phyloP scores from a whole-genome alignment of 2,113 vertebrate species.

The Lasiurus cinereus region DNA sequence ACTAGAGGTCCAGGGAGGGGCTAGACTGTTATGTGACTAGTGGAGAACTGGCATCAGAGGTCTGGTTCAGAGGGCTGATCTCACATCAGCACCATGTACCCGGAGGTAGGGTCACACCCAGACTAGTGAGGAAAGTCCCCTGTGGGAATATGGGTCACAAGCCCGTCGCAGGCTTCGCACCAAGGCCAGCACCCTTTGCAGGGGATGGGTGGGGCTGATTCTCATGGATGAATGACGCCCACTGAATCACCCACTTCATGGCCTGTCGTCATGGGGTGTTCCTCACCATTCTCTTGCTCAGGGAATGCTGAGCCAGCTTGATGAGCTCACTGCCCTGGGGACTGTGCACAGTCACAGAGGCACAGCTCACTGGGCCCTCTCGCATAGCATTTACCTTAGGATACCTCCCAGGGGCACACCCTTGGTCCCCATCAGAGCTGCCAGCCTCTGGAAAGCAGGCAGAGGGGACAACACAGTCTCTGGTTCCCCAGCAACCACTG shows the following conservation, averaged over 20 bases:
- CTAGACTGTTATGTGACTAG: background rate
- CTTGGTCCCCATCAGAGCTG: background rate
- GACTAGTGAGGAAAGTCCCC: constrained; percentile 45
- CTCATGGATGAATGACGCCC: constrained; percentile 33
- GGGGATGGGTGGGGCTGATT: constrained; percentile 22
- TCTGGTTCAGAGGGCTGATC: constrained; percentile 45
- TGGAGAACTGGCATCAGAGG: background rate
- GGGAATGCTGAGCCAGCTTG: constrained; percentile 64
- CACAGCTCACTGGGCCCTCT: constrained; percentile 43
- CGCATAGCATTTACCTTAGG: background rate
- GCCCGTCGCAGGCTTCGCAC: background rate
- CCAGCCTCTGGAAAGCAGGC: background rate
- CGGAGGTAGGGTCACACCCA: constrained; percentile 47
- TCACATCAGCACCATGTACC: constrained; percentile 15
- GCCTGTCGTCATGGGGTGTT: constrained; percentile 61
- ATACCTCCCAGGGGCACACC: constrained; percentile 10
- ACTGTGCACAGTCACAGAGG: constrained; percentile 61
- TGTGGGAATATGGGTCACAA: constrained; percentile 69
- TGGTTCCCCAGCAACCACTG: background rate
- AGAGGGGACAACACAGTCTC: background rate
- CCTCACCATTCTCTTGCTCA: background rate
- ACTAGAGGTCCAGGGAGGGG: constrained; percentile 3
- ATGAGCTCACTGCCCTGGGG: constrained; percentile 70
- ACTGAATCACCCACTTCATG: constrained; percentile 61
- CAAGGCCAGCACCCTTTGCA: background rate